phyloP scores from a whole-genome alignment of 2,797 vertebrate genomes.

The Scolopax rusticola region DNA sequence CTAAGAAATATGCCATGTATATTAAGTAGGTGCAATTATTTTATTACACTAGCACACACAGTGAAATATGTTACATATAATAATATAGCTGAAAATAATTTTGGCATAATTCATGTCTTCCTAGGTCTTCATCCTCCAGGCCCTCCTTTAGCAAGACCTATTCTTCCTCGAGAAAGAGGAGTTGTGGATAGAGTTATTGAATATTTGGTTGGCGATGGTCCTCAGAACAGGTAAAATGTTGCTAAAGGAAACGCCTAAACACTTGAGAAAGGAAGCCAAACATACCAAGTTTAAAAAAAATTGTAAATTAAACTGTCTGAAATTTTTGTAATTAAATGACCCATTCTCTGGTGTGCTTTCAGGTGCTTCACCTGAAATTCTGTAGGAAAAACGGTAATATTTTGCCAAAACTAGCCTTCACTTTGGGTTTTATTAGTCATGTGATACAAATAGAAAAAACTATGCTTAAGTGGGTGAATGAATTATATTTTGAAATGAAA shows the following conservation, averaged over 20 bases:
- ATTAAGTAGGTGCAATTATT: not conserved
- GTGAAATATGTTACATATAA: not conserved
- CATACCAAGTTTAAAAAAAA: not conserved
- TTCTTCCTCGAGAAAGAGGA: conserved; percentile 93
- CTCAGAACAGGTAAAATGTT: conserved; percentile 93
- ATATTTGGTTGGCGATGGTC: conserved; percentile 97
- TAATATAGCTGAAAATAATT: not conserved
- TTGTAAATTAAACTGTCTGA: not conserved
- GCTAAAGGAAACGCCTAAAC: not conserved
- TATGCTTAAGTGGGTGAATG: not conserved
- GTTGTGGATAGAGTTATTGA: conserved; percentile 94
- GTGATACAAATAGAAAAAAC: not conserved
- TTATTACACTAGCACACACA: not conserved
- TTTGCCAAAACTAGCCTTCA: not conserved
- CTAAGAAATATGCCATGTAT: not conserved
- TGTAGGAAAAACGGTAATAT: not conserved
- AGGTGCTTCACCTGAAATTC: not conserved
- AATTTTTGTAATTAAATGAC: not conserved
- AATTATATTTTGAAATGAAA: not conserved
- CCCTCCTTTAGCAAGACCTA: conserved; percentile 93
- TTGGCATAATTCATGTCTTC: not conserved
- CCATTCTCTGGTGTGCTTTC: not conserved
- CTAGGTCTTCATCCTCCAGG: conserved; percentile 97
- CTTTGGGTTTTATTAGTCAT: not conserved
- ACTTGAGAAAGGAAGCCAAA: not conserved